phyloP scores from a whole-genome alignment of 2,113 vertebrate genomes.

The Lontra canadensis region DNA sequence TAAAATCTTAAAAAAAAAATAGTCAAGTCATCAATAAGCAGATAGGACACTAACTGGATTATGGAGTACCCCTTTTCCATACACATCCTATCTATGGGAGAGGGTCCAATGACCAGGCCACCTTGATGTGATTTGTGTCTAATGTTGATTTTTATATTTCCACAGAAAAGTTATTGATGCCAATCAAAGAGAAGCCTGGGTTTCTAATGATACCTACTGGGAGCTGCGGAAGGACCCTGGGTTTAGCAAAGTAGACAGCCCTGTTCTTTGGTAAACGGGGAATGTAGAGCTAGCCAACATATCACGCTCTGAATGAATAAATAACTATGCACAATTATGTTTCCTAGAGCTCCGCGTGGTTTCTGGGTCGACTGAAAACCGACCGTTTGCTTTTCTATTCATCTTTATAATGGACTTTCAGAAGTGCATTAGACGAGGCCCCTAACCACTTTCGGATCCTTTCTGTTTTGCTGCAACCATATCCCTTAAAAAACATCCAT shows the following conservation, averaged over 20 bases:
- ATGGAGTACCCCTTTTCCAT: not conserved
- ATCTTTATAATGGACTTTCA: conserved; percentile 87
- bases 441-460: conserved; percentile 86
- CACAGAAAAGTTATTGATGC: conserved; percentile 94
- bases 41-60: not conserved
- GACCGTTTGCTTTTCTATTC: conserved; percentile 86
- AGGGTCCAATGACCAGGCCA: not conserved
- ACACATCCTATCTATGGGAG: not conserved
- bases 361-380: conserved; percentile 84
- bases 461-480: conserved; percentile 87
- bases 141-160: conserved; percentile 64
- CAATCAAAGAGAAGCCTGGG: conserved; percentile 97
- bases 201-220: conserved; percentile 97
- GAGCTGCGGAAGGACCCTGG: conserved; percentile 97
- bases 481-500: conserved; percentile 79
- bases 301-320: conserved; percentile 85
- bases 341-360: conserved; percentile 86
- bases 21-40: not conserved
- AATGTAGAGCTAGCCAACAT: conserved; percentile 84
- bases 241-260: conserved; percentile 96
- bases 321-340: conserved; percentile 95
- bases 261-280: conserved; percentile 93
- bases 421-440: conserved; percentile 88
- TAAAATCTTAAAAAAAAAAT: not conserved
- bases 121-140: not conserved